phyloP scores from a whole-genome alignment of 2,888 invertebrate genomes.

The Rhimphoctona megacephalus region DNA sequence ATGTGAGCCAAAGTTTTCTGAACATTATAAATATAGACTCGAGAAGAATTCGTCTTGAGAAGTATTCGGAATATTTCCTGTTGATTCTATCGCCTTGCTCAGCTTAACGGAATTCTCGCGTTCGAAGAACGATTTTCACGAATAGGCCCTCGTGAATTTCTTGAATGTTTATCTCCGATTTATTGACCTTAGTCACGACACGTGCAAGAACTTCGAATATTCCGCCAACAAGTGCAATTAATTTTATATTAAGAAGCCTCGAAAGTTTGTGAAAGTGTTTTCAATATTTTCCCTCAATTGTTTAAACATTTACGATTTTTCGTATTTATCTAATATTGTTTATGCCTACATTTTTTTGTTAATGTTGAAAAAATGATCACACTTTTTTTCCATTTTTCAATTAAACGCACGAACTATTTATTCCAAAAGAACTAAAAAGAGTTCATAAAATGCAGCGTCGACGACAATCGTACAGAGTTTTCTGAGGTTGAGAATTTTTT shows the following conservation, averaged over 20 bases:
- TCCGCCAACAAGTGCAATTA: background rate
- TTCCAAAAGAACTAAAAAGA: background rate
- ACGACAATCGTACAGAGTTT: background rate
- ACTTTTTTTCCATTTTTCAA: background rate
- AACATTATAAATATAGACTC: constrained; percentile 24
- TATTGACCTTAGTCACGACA: constrained; percentile 26
- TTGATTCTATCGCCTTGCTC: constrained; percentile 22
- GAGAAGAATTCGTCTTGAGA: constrained; percentile 1
- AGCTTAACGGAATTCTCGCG: constrained; percentile 29
- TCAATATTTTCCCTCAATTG: background rate
- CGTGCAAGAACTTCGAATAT: constrained; percentile 9
- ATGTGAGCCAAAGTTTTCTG: background rate
- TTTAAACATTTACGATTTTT: background rate
- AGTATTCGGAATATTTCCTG: constrained; percentile 39
- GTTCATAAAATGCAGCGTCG: background rate
- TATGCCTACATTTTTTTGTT: background rate
- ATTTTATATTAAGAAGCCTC: background rate
- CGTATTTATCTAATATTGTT: background rate
- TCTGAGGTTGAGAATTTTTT: constrained; percentile 5
- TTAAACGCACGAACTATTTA: background rate
- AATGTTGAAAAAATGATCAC: background rate
- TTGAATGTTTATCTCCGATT: constrained; percentile 16
- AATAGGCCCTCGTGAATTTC: constrained; percentile 42
- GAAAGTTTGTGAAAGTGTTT: background rate
- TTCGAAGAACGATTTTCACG: constrained; percentile 34